Evolutionary conservation across 2,797 vertebrate species (phyloP), one percentile per base, ranked within the genome.

Genomic region (Scolopax bukidnonensis): DNA sequence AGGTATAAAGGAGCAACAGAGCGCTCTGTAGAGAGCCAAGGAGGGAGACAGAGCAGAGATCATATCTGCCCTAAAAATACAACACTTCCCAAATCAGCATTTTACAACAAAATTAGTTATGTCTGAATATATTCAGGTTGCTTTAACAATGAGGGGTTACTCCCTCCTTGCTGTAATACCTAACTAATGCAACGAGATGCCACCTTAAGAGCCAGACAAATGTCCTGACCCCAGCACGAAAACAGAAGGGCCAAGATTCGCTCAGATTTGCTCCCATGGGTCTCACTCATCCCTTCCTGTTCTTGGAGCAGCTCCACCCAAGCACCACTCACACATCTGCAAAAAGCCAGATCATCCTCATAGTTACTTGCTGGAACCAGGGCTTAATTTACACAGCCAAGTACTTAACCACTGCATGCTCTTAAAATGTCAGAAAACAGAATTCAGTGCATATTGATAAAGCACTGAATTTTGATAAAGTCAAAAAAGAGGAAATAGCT

Each of bases 231-330:
- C 8, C 4, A 51, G 64, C 11, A 71, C 0, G 3, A n/a, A 84
- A 77, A 56, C 27, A 88, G 43, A 88, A 93, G 60, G n/a, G 60
- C 70, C 41, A 92, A 80, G 71, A 87, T 77, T 79, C 0, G 0
- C 54, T 86, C 11, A 5, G 45, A 81, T 84, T 84, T 84, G 28
- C 40, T 96, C 87, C 75, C 91, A 16, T 1, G 54, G 47, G 57
- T 53, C 33, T 94, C 91, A 81, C 41, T 54, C 69, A 73, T 71
- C 68, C 54, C 69, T 95, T 92, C 84, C 92, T 92, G 84, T 63
- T 89, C 67, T 53, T 74, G 30, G 20, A 92, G 40, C 90, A 75
- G 27, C 84, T 85, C 91, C 94, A 96, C 96, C 94, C 86, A 94
- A 88, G 84, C 64, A 90, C 84, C 11, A 3, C 88, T 83, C 93